A percentile compares a stretch with the other conserved stretches of the same genome.
Conservation (phyloP, 2,888 invertebrate genomes). For the Limnephilus marmoratus region DNA sequence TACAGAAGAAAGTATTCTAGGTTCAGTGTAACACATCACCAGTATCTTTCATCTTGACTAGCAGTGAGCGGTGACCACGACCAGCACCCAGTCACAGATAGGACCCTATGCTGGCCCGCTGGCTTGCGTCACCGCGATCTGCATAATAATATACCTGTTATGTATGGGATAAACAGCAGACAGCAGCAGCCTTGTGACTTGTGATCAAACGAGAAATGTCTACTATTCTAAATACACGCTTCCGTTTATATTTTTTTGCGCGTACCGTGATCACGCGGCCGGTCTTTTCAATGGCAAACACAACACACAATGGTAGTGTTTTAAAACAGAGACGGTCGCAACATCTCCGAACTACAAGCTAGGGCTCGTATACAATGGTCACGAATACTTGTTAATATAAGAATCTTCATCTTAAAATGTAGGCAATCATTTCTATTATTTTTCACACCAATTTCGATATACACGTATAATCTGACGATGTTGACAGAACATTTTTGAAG, state of each 20-base stretch:
- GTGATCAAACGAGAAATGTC: constrained; percentile 35
- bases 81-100: neutral
- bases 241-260: constrained; percentile 20
- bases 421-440: neutral
- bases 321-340: neutral
- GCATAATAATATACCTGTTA: constrained; percentile 37
- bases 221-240: constrained; percentile 13
- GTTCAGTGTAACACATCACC: neutral
- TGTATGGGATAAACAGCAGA: constrained; percentile 32
- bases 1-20: neutral
- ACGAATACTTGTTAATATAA: neutral
- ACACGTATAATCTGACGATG: no score
- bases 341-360: no score
- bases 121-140: constrained; percentile 34
- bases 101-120: neutral
- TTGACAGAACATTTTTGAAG: no score
- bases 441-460: neutral
- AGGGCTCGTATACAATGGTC: neutral
- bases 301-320: neutral
- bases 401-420: neutral
- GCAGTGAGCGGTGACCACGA: neutral
- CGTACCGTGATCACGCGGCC: neutral
- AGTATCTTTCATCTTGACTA: neutral
- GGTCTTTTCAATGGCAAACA: neutral
- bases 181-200: constrained; percentile 6